Conservation (phyloP, 2,797 vertebrate genomes). For the Apodemus agrarius region DNA sequence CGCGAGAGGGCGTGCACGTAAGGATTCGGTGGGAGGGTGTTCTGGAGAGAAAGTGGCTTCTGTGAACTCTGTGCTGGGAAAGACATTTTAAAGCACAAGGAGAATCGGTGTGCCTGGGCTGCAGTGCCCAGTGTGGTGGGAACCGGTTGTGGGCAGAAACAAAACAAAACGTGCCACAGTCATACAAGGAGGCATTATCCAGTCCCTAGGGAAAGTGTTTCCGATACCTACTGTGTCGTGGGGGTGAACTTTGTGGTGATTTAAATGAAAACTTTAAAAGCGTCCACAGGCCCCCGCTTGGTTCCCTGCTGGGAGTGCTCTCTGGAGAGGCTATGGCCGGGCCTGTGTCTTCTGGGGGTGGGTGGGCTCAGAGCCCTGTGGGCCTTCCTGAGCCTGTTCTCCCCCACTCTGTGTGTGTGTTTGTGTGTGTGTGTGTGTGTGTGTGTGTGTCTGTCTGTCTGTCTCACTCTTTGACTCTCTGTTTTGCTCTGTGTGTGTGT, state of each 20-base stretch:
- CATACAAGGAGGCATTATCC: not conserved
- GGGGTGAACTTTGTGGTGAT: not conserved
- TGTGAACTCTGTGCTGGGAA: not conserved
- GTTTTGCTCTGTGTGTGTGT: not conserved
- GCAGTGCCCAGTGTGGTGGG: not conserved
- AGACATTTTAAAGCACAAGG: not conserved
- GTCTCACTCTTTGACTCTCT: not conserved
- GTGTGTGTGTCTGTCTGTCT: too few species aligned
- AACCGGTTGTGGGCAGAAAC: not conserved
- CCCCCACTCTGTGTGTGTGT: too few species aligned
- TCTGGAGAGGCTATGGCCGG: not conserved
- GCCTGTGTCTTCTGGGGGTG: too few species aligned
- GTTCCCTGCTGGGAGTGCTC: not conserved
- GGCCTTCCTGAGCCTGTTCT: not conserved
- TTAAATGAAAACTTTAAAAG: too few species aligned
- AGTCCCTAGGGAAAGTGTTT: not conserved
- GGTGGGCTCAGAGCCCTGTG: too few species aligned
- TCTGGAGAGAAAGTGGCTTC: not conserved
- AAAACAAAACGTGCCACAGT: not conserved
- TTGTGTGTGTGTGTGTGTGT: too few species aligned
- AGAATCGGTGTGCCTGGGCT: not conserved
- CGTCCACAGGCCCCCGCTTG: not conserved
- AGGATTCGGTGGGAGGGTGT: not conserved
- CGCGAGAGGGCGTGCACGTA: rapidly evolving
- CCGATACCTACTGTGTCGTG: not conserved